Evolutionary conservation across 2,888 invertebrate species (phyloP).

Genomic region (Pyrrhia umbra): DNA sequence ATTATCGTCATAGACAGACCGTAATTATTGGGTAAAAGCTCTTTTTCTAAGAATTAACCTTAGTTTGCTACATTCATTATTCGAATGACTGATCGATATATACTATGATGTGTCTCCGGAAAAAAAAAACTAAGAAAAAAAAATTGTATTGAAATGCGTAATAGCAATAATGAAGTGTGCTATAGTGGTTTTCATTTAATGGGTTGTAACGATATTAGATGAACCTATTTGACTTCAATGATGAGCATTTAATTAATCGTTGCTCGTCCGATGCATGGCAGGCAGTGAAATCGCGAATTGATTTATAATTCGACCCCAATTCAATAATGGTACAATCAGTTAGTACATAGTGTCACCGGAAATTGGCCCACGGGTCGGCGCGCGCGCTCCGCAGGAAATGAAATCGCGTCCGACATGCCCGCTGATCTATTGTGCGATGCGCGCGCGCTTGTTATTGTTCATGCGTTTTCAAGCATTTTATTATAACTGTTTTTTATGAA

Average conservation of each 20-base stretch:
- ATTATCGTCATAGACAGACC: neutral
- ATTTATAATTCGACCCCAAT: slow-evolving; percentile 62
- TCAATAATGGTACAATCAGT: slow-evolving; percentile 69
- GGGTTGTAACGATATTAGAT: slow-evolving; percentile 1
- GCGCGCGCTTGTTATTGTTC: slow-evolving; percentile 62
- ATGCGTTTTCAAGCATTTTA: slow-evolving; percentile 53
- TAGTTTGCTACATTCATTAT: no score
- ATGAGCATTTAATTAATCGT: slow-evolving; percentile 29
- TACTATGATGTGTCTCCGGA: no score
- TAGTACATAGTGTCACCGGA: slow-evolving; percentile 77
- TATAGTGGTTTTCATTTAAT: neutral
- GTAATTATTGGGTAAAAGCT: neutral
- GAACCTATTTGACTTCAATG: slow-evolving; percentile 7
- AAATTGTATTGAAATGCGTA: neutral
- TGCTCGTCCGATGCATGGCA: slow-evolving; percentile 12
- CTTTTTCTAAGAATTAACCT: no score
- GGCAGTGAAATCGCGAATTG: slow-evolving; percentile 62
- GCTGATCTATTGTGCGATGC: slow-evolving; percentile 82
- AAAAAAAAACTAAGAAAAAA: no score
- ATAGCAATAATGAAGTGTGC: neutral
- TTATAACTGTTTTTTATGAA: slow-evolving; percentile 27
- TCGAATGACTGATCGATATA: no score
- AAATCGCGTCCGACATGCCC: slow-evolving; percentile 86
- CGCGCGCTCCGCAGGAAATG: slow-evolving; percentile 85
- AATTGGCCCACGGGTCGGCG: slow-evolving; percentile 85